These are phyloP conservation scores for Palythoa caribaeorum DNA, from an alignment of 92 coral and sea anemone genomes.

Conservation along the genomic window DNA sequence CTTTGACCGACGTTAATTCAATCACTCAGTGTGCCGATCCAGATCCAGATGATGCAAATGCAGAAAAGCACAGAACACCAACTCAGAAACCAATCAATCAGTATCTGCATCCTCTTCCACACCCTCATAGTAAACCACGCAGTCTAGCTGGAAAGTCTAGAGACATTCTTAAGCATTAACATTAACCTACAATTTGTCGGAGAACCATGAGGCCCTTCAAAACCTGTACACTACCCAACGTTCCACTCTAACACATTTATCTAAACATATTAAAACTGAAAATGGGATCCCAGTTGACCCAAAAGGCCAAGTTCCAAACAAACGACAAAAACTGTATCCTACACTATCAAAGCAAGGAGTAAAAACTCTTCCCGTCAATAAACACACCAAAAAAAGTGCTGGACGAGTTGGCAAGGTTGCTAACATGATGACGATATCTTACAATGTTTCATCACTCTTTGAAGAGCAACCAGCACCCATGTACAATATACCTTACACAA, in stretches of 20 bases:
- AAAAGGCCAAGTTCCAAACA: constrained; percentile 1
- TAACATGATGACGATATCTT: not conserved
- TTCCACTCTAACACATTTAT: not conserved
- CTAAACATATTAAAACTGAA: not conserved
- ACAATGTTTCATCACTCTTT: not conserved
- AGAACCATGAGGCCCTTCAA: constrained; percentile 3
- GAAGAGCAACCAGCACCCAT: not conserved
- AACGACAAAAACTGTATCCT: not conserved
- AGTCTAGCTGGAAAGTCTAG: constrained; percentile 43
- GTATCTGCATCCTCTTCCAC: constrained; percentile 43
- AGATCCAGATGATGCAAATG: not conserved
- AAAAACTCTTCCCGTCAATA: too few relatives aligned
- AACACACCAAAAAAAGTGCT: not conserved
- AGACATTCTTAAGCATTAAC: constrained; percentile 44
- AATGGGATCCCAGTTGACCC: not conserved
- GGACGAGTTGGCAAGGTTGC: not conserved
- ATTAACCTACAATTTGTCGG: not conserved
- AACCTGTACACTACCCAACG: not conserved
- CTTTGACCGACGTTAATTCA: not conserved
- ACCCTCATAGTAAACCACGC: constrained; percentile 24
- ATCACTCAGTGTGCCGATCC: not conserved
- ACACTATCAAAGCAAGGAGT: not conserved
- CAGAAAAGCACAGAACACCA: not conserved
- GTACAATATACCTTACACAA: not conserved
- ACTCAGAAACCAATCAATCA: not conserved